Conservation (phyloP, 2,888 invertebrate genomes). For the Lysandra coridon region DNA sequence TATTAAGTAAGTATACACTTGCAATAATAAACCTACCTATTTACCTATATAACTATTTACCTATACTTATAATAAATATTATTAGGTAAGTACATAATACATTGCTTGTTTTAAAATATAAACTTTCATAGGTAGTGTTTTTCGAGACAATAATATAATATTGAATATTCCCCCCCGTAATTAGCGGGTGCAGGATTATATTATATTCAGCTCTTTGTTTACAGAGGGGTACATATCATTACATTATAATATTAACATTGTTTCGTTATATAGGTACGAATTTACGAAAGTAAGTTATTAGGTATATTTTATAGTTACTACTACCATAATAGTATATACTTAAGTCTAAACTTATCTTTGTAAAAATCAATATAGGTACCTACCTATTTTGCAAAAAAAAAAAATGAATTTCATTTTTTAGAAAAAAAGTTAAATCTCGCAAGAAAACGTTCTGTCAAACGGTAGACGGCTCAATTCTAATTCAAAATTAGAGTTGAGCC, state of each 20-base stretch:
- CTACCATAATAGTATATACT: too few species aligned
- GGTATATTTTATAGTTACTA: background rate
- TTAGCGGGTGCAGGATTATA: slow-evolving; percentile 66
- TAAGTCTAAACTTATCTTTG: too few species aligned
- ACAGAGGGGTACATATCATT: slow-evolving; percentile 75
- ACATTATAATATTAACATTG: slow-evolving; percentile 53
- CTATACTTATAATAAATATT: too few species aligned
- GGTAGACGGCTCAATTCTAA: too few species aligned
- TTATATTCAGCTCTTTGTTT: slow-evolving; percentile 71
- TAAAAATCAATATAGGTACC: too few species aligned
- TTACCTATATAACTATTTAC: too few species aligned
- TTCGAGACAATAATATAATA: slow-evolving; percentile 38
- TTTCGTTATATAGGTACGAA: slow-evolving; percentile 37
- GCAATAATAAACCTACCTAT: too few species aligned
- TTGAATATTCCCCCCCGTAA: slow-evolving; percentile 53
- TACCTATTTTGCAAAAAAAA: too few species aligned
- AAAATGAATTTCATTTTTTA: too few species aligned
- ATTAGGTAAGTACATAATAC: too few species aligned
- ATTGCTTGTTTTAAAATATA: background rate
- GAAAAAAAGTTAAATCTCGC: background rate
- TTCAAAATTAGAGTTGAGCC: background rate
- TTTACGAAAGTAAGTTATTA: background rate
- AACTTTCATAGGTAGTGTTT: background rate
- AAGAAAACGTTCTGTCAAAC: background rate
- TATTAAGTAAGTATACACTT: too few species aligned